These are phyloP conservation scores for Tipula unca DNA, from an alignment of 2,888 invertebrate genomes.

Conservation along the genomic window DNA sequence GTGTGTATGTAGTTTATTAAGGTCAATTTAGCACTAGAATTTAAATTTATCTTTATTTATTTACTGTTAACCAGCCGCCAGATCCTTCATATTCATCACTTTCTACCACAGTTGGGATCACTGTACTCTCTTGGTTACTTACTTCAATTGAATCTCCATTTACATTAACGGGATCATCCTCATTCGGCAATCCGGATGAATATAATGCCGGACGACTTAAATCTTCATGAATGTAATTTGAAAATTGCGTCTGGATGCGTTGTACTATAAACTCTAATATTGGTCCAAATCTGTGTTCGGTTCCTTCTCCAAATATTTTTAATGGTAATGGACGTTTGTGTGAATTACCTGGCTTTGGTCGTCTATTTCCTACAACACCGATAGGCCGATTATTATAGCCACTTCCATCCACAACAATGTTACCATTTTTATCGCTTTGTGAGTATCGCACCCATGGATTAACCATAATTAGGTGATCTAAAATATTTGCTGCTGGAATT, in stretches of 20 bases:
- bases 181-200: not conserved
- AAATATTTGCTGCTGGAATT: not conserved
- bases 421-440: not conserved
- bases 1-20: too few species aligned
- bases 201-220: slow-evolving; percentile 37
- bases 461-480: not conserved
- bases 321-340: not conserved
- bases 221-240: slow-evolving; percentile 54
- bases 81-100: not conserved
- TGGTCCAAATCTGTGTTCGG: slow-evolving; percentile 53
- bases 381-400: not conserved
- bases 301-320: slow-evolving; percentile 15
- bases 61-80: not conserved
- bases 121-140: not conserved
- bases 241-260: slow-evolving; percentile 59
- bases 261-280: slow-evolving; percentile 60
- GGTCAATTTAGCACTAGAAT: not conserved
- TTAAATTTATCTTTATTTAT: not conserved
- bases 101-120: not conserved
- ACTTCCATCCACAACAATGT: not conserved
- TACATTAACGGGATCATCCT: not conserved
- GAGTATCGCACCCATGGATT: not conserved
- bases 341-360: not conserved
- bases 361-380: not conserved
- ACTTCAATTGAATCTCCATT: not conserved